Evolutionary conservation across 1,140 invertebrate species (phyloP), one percentile per base, ranked within the genome.

Genomic region (Sminthurinus signatus): DNA sequence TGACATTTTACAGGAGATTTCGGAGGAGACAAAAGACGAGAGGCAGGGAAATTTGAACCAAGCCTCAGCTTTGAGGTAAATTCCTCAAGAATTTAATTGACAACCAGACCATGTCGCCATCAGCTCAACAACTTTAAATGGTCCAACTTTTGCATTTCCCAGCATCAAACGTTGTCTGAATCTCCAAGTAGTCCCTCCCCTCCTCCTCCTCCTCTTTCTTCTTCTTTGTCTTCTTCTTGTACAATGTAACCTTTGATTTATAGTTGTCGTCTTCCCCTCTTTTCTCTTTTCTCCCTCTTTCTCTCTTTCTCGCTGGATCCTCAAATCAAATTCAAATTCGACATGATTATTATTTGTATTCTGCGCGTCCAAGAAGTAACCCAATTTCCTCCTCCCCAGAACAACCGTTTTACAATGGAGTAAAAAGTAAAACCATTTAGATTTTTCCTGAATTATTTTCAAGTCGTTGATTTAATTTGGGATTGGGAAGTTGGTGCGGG

Each of bases 71-170:
- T 46, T 46, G 44, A 46, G 44, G 44, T 46, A n/a, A 46, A 10
- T 46, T n/a, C 36, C 55, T 57, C 5, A 32, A 12, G 55, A 57
- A 57, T 57, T 57, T 57, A 57, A 57, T 57, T 57, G 55, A 57
- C 36, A 29, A 39, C 28, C 55, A 32, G 10, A 57, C 12, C 25
- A 29, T 39, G 12, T 27, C 10, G 55, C 55, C 4, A 36, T 42
- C 36, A 29, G 8, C 55, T 27, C 15, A 39, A 36, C 8, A 29
- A 57, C 21, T 21, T 54, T 54, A 54, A 54, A 54, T 54, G 51
- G 29, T 54, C 25, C 51, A 54, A 54, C 4, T 54, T 54, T 54
- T 54, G 25, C 29, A 31, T 31, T 54, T 5, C 15, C 15, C 15
- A 46, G 44, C n/a, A 46, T 46, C 44, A 14, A 46, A 46, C 44